Evolutionary conservation across 2,888 invertebrate genomes (phyloP).

Genomic region (Teleiodes luculella): DNA sequence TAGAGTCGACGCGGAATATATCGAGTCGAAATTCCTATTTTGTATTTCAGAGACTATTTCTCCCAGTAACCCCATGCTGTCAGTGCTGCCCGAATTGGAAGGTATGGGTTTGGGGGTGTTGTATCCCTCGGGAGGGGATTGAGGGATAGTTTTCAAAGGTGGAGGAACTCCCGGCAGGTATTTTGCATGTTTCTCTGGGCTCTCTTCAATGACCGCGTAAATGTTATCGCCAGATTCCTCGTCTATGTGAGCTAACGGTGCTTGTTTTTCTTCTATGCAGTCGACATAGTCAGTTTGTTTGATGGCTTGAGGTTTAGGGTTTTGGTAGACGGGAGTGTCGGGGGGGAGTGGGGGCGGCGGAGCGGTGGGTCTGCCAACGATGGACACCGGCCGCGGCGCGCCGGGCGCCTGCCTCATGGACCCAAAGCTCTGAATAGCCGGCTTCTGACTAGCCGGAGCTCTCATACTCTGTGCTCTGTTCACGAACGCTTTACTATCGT

Average conservation of each 20-base stretch:
- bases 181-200: slow-evolving; percentile 73
- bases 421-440: slow-evolving; percentile 86
- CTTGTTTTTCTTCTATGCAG: slow-evolving; percentile 83
- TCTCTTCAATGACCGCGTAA: slow-evolving; percentile 92
- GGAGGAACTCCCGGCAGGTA: slow-evolving; percentile 59
- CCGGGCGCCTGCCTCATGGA: slow-evolving; percentile 87
- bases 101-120: slow-evolving; percentile 64
- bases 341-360: slow-evolving; percentile 86
- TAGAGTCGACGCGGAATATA: slow-evolving; percentile 88
- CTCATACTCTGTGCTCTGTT: slow-evolving; percentile 91
- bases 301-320: slow-evolving; percentile 62
- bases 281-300: slow-evolving; percentile 84
- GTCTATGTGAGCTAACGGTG: slow-evolving; percentile 80
- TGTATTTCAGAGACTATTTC: slow-evolving; percentile 94
- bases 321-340: slow-evolving; percentile 76
- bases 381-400: slow-evolving; percentile 85
- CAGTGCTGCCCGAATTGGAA: slow-evolving; percentile 76
- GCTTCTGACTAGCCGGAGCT: slow-evolving; percentile 76
- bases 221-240: slow-evolving; percentile 87
- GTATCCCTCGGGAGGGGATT: slow-evolving; percentile 72
- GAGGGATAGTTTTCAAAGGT: slow-evolving; percentile 47
- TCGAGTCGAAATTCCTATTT: slow-evolving; percentile 90
- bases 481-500: slow-evolving; percentile 79
- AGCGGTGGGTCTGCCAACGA: slow-evolving; percentile 85
- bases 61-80: slow-evolving; percentile 87